Conservation (phyloP, 2,888 invertebrate genomes). For the Maniola hyperantus region DNA sequence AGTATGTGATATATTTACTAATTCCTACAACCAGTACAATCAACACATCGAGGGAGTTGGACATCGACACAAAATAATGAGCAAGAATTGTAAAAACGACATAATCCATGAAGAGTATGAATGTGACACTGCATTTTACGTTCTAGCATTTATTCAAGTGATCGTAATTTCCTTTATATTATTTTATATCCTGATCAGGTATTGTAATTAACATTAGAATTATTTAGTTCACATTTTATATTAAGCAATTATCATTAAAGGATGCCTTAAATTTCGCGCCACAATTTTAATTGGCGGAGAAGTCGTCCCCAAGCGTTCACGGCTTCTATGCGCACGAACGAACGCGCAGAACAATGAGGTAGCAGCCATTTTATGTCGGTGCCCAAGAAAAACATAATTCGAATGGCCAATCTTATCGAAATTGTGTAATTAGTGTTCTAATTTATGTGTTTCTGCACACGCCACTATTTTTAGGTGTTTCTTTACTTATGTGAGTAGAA, state of each 20-base stretch:
- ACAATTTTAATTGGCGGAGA: conserved; percentile 82
- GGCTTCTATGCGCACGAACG: conserved; percentile 84
- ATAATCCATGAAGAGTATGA: conserved; percentile 48
- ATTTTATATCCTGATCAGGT: conserved; percentile 58
- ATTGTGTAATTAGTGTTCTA: conserved; percentile 83
- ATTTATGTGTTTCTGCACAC: conserved; percentile 81
- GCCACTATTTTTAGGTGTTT: conserved; percentile 75
- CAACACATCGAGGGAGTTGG: conserved; percentile 72
- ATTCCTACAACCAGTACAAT: conserved; percentile 70
- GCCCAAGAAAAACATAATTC: conserved; percentile 83
- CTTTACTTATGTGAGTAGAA: conserved; percentile 79
- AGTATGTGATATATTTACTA: conserved; percentile 65
- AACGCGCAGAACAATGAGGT: conserved; percentile 84
- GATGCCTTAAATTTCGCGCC: conserved; percentile 81
- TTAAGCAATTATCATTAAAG: conserved; percentile 53
- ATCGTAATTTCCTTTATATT: conserved; percentile 62
- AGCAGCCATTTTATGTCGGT: conserved; percentile 84
- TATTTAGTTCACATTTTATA: conserved; percentile 40
- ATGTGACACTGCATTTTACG: conserved; percentile 56
- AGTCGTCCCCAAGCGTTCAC: conserved; percentile 82
- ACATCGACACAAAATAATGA: conserved; percentile 63
- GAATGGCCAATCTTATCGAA: conserved; percentile 83
- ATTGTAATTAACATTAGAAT: conserved; percentile 58
- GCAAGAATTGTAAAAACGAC: conserved; percentile 47
- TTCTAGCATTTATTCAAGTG: conserved; percentile 58